Conservation (phyloP, 2,888 invertebrate genomes). For the Spatulosminthurus flaviceps region DNA sequence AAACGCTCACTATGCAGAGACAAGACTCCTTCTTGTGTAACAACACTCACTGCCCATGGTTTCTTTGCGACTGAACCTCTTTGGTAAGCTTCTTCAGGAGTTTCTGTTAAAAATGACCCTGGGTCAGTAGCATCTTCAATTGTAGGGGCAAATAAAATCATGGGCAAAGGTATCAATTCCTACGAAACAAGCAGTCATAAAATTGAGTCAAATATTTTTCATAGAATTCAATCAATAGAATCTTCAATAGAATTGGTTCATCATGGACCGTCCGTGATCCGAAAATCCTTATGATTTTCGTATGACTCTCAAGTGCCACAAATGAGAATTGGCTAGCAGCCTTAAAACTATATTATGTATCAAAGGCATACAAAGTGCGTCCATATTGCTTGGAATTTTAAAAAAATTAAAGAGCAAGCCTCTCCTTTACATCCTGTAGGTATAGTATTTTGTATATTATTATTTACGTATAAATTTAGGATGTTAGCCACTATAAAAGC, state of each 20-base stretch:
- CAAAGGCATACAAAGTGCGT: no score
- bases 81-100: slow-evolving; percentile 57
- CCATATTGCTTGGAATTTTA: no score
- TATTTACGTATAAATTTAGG: slow-evolving; percentile 48
- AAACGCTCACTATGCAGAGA: slow-evolving; percentile 25
- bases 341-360: no score
- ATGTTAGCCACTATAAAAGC: slow-evolving; percentile 52
- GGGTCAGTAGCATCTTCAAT: slow-evolving; percentile 33
- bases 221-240: no score
- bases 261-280: no score
- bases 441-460: neutral
- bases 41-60: slow-evolving; percentile 52
- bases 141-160: slow-evolving; percentile 21
- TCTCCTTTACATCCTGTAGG: no score
- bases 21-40: slow-evolving; percentile 49
- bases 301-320: no score
- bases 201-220: neutral
- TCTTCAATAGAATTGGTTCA: no score
- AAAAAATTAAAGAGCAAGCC: no score
- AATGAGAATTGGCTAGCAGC: no score
- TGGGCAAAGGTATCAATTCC: slow-evolving; percentile 28
- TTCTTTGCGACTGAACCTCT: slow-evolving; percentile 53
- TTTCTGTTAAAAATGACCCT: slow-evolving; percentile 53
- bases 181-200: no score
- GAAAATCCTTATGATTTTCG: no score